Base-by-base conservation (phyloP, 2,888 invertebrate genomes). In the Atrina japonica region DNA sequence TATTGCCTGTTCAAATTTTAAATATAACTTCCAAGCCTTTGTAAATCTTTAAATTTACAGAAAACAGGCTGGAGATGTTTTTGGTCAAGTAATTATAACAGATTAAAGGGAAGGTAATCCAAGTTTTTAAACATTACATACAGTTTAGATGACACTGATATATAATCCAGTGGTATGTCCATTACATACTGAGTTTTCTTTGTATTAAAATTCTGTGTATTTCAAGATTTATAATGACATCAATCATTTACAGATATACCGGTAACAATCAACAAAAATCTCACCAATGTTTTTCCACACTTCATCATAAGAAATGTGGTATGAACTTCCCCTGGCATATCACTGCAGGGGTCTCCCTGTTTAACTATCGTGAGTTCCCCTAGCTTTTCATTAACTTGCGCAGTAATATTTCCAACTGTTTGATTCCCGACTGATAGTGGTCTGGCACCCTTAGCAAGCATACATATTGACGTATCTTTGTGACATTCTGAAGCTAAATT, bases 211-310 rank as follows among this genome's bases (percentile, higher is more conserved):
- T 41, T 25, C 50, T 16, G 2, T n/a, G n/a, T n/a, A n/a, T n/a
- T n/a, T n/a, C n/a, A n/a, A n/a, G n/a, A n/a, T n/a, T n/a, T n/a
- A n/a, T n/a, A n/a, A n/a, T n/a, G n/a, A n/a, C n/a, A n/a, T n/a
- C n/a, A n/a, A n/a, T n/a, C n/a, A n/a, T n/a, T n/a, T n/a, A n/a
- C n/a, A n/a, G n/a, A n/a, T n/a, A n/a, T n/a, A n/a, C n/a, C n/a
- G n/a, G n/a, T n/a, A n/a, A n/a, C n/a, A n/a, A n/a, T 45, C 9
- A 60, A 41, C 16, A 11, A 3, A n/a, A 53, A 11, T 65, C 77
- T 73, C 73, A 86, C 86, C 77, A 84, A 30, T 23, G 76, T 83
- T 49, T 82, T 82, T 40, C 86, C 86, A 83, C 87, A 87, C 65
- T 82, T 84, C 41, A 87, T 77, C 56, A 83, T 82, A 56, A 87